Percentiles rank a stretch among this genome's conserved stretches.
Conservation (phyloP, 1,140 invertebrate species). For the Lanistes nyassanus region DNA sequence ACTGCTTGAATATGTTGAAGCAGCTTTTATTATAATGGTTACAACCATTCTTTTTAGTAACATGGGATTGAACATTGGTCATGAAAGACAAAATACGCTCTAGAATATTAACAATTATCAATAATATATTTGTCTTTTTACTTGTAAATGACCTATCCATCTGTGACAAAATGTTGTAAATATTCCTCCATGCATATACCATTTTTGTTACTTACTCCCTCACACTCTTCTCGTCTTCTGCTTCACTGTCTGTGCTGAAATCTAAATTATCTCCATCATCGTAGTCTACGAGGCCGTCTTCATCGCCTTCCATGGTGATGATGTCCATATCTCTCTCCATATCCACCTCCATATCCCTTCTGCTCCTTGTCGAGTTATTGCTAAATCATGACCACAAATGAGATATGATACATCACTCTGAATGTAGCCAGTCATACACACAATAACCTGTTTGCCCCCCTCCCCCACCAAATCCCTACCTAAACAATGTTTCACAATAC, state of each 20-base stretch:
- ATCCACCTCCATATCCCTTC: no score
- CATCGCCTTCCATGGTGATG: not conserved
- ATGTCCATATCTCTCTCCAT: not conserved
- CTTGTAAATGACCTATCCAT: no score
- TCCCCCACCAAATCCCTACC: no score
- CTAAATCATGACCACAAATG: no score
- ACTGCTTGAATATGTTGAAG: conserved; percentile 3
- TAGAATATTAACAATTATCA: not conserved
- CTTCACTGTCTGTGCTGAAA: not conserved
- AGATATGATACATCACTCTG: no score
- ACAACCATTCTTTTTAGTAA: not conserved
- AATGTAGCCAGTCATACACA: no score
- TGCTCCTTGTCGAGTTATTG: no score
- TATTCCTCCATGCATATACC: no score
- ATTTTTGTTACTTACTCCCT: conserved; percentile 5
- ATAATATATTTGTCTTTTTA: not conserved
- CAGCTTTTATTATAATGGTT: no score
- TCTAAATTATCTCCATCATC: not conserved
- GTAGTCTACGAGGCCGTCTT: not conserved
- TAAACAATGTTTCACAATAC: no score
- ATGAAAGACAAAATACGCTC: not conserved
- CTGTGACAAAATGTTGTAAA: no score
- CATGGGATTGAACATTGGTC: not conserved
- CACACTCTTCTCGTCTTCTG: not conserved
- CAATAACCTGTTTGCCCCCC: no score